These are phyloP conservation scores for Parapristionchus giblindavisi DNA, from an alignment of 2,888 invertebrate species.

Conservation along the genomic window DNA sequence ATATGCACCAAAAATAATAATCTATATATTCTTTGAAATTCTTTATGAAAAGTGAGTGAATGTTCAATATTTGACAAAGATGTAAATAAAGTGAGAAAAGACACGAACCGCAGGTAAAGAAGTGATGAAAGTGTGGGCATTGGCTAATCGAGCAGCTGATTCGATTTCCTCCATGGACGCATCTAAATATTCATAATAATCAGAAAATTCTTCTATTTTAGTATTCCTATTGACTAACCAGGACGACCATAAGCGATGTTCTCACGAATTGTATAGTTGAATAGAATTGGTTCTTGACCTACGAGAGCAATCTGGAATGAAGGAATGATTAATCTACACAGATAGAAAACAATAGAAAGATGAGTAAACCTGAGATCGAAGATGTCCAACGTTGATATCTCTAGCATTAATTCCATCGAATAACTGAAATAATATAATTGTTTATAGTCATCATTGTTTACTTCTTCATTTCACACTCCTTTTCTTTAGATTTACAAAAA, in stretches of 20 bases:
- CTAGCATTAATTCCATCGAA: constrained; percentile 68
- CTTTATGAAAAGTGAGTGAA: too few species aligned
- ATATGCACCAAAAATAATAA: too few species aligned
- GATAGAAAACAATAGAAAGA: not conserved
- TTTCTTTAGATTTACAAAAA: too few species aligned
- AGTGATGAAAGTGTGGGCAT: constrained; percentile 70
- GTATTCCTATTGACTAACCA: constrained; percentile 31
- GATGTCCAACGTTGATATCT: constrained; percentile 49
- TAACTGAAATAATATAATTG: constrained; percentile 38
- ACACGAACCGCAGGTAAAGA: constrained; percentile 62
- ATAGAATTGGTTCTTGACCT: constrained; percentile 71
- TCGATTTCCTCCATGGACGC: constrained; percentile 62
- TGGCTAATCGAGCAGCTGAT: constrained; percentile 69
- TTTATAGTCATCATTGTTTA: not conserved
- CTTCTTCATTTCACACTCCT: too few species aligned
- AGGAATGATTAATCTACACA: not conserved
- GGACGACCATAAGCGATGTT: constrained; percentile 71
- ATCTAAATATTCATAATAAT: too few species aligned
- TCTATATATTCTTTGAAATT: too few species aligned
- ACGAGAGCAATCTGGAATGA: constrained; percentile 67
- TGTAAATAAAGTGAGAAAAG: not conserved
- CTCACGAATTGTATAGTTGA: constrained; percentile 69
- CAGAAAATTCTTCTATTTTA: too few species aligned
- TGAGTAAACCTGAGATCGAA: constrained; percentile 41
- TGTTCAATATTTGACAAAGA: constrained; percentile 3